Conservation (phyloP, 2,797 vertebrate genomes). For the Galagoides demidoff region DNA sequence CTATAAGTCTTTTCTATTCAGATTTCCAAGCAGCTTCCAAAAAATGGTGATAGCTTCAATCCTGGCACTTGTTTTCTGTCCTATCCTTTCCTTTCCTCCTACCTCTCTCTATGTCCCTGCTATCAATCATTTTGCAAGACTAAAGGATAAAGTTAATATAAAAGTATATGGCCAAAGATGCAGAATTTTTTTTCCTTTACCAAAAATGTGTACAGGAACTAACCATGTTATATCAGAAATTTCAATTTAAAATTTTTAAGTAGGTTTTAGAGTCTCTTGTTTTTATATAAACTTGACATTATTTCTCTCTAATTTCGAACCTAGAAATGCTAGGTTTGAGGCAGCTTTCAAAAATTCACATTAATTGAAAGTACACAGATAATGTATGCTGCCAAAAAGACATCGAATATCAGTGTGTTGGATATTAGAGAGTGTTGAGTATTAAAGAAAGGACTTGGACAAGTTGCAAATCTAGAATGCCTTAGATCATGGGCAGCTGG, state of each 20-base stretch:
- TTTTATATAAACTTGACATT: constrained; percentile 5
- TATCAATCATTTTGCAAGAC: neutral
- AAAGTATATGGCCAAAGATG: neutral
- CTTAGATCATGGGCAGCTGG: neutral
- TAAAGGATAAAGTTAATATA: neutral
- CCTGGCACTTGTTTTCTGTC: neutral
- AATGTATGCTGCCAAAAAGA: neutral
- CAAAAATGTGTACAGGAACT: neutral
- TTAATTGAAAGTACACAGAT: neutral
- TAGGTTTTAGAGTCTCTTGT: neutral
- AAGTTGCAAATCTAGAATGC: neutral
- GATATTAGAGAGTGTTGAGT: neutral
- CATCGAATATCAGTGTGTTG: neutral
- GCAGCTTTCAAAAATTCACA: neutral
- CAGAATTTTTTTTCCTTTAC: neutral
- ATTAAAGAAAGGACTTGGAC: neutral
- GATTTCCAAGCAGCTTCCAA: neutral
- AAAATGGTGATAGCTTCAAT: neutral
- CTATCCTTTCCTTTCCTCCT: neutral
- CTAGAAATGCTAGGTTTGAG: neutral
- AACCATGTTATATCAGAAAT: neutral
- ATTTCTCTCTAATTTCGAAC: neutral
- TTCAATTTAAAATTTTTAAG: neutral
- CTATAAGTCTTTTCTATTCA: neutral
- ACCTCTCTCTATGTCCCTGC: neutral